Evolutionary conservation across 2,888 invertebrate genomes (phyloP), one percentile per base, ranked within the genome.

Genomic region (Congeria kusceri): DNA sequence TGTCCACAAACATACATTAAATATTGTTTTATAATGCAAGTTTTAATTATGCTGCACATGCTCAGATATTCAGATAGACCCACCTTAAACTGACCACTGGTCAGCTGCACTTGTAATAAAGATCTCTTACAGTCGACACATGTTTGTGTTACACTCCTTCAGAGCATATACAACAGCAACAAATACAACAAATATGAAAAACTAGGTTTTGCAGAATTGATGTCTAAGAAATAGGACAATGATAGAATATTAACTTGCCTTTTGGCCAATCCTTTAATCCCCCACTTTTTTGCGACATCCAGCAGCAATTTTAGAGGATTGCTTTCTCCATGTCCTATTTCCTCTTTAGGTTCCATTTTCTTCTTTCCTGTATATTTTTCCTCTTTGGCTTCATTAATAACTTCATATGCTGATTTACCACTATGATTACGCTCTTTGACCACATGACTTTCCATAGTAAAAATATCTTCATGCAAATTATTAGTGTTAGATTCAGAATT

Each of bases 211-310:
- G n/a, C n/a, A n/a, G n/a, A n/a, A n/a, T n/a, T n/a, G n/a, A n/a
- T n/a, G n/a, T n/a, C n/a, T n/a, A n/a, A n/a, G n/a, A n/a, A n/a
- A n/a, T n/a, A n/a, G n/a, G n/a, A n/a, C n/a, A n/a, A n/a, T n/a
- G n/a, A n/a, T n/a, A n/a, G n/a, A n/a, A n/a, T n/a, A n/a, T n/a
- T 1, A 39, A 47, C 70, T 49, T 78, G 96, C 94, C 77, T 95
- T 90, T 85, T 95, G 93, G 57, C 77, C 58, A 93, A 81, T 15
- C 88, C 84, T 64, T 89, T 91, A 25, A 94, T 86, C 27, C 93
- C 92, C 80, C 91, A 90, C 70, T 84, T 89, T 76, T 85, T 90
- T 0, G 91, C 91, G 25, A 89, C 80, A 25, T 93, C 93, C 73
- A 87, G 87, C 32, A 93, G 61, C 66, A 88, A 59, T 64, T 88